Evolutionary conservation across 2,888 invertebrate species (phyloP), one percentile per base, ranked within the genome.

Genomic region (Cordilura impudica): DNA sequence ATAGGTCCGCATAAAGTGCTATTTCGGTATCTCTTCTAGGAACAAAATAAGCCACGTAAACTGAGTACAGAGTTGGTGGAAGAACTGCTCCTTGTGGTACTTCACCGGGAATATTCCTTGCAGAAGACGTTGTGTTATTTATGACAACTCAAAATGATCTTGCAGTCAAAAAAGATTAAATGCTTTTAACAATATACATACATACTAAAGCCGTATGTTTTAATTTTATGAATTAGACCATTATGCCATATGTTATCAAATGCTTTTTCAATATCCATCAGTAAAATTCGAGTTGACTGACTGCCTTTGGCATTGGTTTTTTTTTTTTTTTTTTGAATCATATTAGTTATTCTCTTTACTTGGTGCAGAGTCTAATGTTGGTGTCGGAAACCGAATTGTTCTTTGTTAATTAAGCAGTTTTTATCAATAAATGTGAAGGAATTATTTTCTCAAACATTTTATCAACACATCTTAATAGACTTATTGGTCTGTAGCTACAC

Each of bases 181-280:
- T 49, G 2, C 23, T 45, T 45, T 60, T 45, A 8, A 60, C 8
- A 60, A 60, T 60, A 45, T 60, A 60, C 8, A 60, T 12, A 2
- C 45, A 45, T n/a, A n/a, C n/a, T n/a, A 45, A 43, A 60, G 8
- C 4, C 14, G 26, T 23, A 45, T 7, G 7, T 45, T 21, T 60
- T 43, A 1, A 60, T 4, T 45, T 45, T 60, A 26, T 14, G 5
- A 2, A 45, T 45, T 7, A 61, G 10, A 12, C 60, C 47, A 16
- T 60, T 26, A 16, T 43, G 60, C 60, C 26, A 60, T 8, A 60
- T 58, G 21, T 21, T 43, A 7, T 58, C 58, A 12, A 58, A 58
- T 12, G 58, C 39, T 39, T 58, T 58, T 43, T 58, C 58, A 12
- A 58, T 21, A 43, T 58, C 43, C 39, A 43, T 4, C 4, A 58